Base-by-base conservation (phyloP, 2,797 vertebrate genomes). In the Pseudochaenichthys georgianus region DNA sequence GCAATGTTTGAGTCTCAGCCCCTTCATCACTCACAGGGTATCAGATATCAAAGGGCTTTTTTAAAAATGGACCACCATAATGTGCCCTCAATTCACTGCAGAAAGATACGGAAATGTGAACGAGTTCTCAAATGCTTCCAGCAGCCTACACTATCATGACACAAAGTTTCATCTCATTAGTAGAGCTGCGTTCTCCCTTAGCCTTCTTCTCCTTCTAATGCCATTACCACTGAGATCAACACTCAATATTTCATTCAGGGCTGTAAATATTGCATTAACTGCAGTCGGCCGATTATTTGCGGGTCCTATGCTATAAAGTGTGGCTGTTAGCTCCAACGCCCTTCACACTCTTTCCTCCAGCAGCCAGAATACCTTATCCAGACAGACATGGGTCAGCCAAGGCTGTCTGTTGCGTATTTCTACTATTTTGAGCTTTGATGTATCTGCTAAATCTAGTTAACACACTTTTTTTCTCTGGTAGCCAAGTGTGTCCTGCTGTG, bases 231-330 rank as follows among this genome's bases (percentile, higher is more conserved):
- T 75, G 79, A 88, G 87, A 90, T 76, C 77, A 89, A 90, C 75
- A 66, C 87, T 93, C 86, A 91, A 94, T 93, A 92, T 93, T 94
- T 93, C 87, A 93, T 94, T 78, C 87, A 61, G 47, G 58, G 66
- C 77, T 90, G 87, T 93, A 92, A 94, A 94, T 94, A 93, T 92
- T 93, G 87, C 90, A 94, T 91, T 83, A 90, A 89, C 83, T 84
- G 84, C 81, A 78, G 88, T 80, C 76, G 41, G 77, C 75, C 80
- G 72, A 12, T 70, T 80, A 76, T 87, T 87, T 82, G n/a, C 1
- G 13, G 63, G 83, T 57, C 5, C 23, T 72, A 62, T 48, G 81
- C 81, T 82, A 70, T 64, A 77, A 87, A 88, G 80, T 51, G 62
- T 74, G 73, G 70, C 21, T 69, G 80, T 83, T 84, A 19, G 58